Base-by-base conservation (phyloP, 2,888 invertebrate species). In the Eristalinus sepulchralis region DNA sequence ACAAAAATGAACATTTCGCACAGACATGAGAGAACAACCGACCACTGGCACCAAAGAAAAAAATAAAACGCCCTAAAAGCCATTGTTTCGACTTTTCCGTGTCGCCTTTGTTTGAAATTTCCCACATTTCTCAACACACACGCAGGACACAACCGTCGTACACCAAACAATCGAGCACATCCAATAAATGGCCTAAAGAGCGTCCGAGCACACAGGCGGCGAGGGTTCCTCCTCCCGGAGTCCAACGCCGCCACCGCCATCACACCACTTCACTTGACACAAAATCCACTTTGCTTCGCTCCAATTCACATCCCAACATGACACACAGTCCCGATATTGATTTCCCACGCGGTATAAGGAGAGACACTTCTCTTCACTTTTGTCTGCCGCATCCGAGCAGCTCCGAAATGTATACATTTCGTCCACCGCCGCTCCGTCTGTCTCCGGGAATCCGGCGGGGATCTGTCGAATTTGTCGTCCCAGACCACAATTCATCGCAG, bases 231-330 rank as follows among this genome's bases (percentile, higher is more conserved):
- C 47, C 47, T 47, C n/a, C 47, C 17, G 17, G 17, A 27, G 22
- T 59, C 20, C 27, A 60, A 31, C 27, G 27, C 5, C 27, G 5
- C 27, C 33, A 47, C 17, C 34, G 36, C 27, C 27, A 27, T 27
- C 27, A 5, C 33, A 47, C 47, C 34, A 57, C 36, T 66, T 27
- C 57, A 27, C 57, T 27, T 27, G 57, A 24, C 60, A 80, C 71
- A 66, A 73, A 75, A 79, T 86, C 86, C 83, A 86, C 78, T 86
- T 83, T 75, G 83, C 70, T 83, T 71, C 83, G 86, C 78, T 83
- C 83, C 86, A 86, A 79, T 86, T 86, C 86, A 86, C 86, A 86
- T 86, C 86, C 73, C 86, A 78, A 86, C 86, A 86, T 79, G 83
- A 75, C 86, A 86, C 78, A 86, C 83, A 86, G 75, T 83, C 75